Percentiles rank a stretch among this genome's conserved stretches.
Evolutionary conservation across 2,888 invertebrate genomes (phyloP).

Genomic region (Zygothrica quintamaculata): DNA sequence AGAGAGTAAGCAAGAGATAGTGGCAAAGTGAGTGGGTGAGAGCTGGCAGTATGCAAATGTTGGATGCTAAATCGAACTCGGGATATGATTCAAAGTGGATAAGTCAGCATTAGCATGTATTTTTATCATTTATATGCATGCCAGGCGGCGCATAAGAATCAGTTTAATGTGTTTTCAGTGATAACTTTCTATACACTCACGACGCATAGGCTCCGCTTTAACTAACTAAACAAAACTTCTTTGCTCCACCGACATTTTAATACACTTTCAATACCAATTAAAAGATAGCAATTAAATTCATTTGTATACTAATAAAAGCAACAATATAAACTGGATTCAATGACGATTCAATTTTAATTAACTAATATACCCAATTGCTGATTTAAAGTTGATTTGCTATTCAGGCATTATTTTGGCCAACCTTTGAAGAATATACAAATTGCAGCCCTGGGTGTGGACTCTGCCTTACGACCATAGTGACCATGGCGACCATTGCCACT

Average conservation of each 20-base stretch:
- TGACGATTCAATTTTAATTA: too few relatives aligned
- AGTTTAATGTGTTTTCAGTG: constrained; percentile 53
- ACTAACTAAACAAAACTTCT: constrained; percentile 8
- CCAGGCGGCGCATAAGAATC: constrained; percentile 73
- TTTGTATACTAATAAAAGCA: too few relatives aligned
- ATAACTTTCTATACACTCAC: constrained; percentile 22
- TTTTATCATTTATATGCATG: constrained; percentile 80
- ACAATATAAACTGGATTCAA: too few relatives aligned
- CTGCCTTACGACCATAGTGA: constrained; percentile 64
- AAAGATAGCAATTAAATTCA: too few relatives aligned
- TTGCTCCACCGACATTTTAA: constrained; percentile 10
- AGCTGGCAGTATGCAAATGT: constrained; percentile 1
- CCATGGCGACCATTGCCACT: constrained; percentile 5
- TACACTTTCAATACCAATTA: constrained; percentile 15
- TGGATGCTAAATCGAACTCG: constrained; percentile 13
- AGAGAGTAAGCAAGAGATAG: too few relatives aligned
- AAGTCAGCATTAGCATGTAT: constrained; percentile 70
- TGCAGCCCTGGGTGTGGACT: constrained; percentile 32
- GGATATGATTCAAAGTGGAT: neutral
- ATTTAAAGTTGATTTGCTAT: neutral
- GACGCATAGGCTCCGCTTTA: neutral
- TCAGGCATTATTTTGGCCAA: neutral
- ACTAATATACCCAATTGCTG: neutral
- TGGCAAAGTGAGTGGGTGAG: too few relatives aligned
- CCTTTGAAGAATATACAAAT: constrained; percentile 58